Evolutionary conservation across 2,888 invertebrate genomes (phyloP), one percentile per base, ranked within the genome.

Genomic region (Mylabris sibirica): DNA sequence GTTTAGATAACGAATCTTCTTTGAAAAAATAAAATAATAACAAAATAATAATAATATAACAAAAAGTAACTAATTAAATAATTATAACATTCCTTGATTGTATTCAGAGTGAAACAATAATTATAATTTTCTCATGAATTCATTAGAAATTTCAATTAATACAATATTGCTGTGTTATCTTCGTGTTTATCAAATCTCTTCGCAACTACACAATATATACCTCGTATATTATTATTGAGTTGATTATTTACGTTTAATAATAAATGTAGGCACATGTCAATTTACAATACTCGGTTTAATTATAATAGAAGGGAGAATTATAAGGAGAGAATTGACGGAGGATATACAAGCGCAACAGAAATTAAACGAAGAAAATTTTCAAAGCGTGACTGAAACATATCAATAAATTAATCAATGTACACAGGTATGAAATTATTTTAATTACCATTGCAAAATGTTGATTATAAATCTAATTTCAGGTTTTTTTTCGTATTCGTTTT

Each of bases 101-200:
- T 26, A 57, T 57, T 26, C 11, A 57, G 24, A 57, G 26, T 26
- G 26, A 57, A 57, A 53, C 22, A 53, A 53, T 22, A 53, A 53
- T 53, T 53, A 53, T 53, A 53, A 53, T 53, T 53, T 53, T 53
- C 57, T 57, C 57, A 26, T 57, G 57, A 57, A 57, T 57, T 57
- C 57, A 57, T 57, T 57, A 14, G 26, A 57, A 57, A 57, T 26
- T 57, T 57, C 57, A 14, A 57, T 57, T 57, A n/a, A 57, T 24
- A 57, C 3, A n/a, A 20, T 49, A 3, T 3, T 57, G 12, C 12
- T 57, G 14, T 57, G 14, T 57, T 57, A 57, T 57, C 57, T 57
- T 14, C 6, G 3, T 26, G 57, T n/a, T 57, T 26, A 57, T 57
- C 57, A 26, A 57, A 57, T 57, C 24, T 57, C 24, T 11, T n/a